Evolutionary conservation across 2,113 vertebrate species (phyloP), one percentile per base, ranked within the genome.

Genomic region (Sturnira hondurensis): DNA sequence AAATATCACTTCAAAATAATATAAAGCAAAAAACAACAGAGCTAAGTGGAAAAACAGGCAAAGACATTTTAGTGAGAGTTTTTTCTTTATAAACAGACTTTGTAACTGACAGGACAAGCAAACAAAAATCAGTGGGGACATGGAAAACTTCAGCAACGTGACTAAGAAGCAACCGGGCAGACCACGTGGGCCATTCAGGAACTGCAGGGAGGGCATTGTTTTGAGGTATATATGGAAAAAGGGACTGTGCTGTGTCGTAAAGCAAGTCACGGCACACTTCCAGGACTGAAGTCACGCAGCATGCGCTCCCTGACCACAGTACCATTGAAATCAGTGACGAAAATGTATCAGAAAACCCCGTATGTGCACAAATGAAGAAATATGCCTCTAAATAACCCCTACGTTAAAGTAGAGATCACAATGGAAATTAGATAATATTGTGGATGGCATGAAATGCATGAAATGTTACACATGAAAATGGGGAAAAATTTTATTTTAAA

Each of bases 11-110:
- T 89, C 70, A 47, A 65, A 90, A 54, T 61, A 78, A 41, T 38
- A 83, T 41, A 82, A 95, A 61, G 68, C 31, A 95, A 93, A 96
- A 93, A 33, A 45, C 41, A 41, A 89, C 28, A 63, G 61, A 31
- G 13, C 61, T 63, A 89, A 70, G 12, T 61, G 58, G 24, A 61
- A 61, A 58, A 61, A 80, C 10, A 45, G 26, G 24, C 4, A 95
- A 87, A 77, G 68, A 31, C 45, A 76, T 63, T 65, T 71, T 45
- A 86, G 58, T 24, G 50, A 76, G 33, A 63, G 3, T 5, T 74
- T 86, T 89, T 73, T 47, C 50, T 50, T 74, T 19, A 17, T 58
- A 38, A 94, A 56, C 56, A 58, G 33, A 81, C 2, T 93, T 90
- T 71, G 12, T 61, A 90, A 38, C 22, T 54, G 12, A 74, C 45